phyloP scores from a whole-genome alignment of 92 coral and sea anemone species.

The Epizoanthus illoricatus region DNA sequence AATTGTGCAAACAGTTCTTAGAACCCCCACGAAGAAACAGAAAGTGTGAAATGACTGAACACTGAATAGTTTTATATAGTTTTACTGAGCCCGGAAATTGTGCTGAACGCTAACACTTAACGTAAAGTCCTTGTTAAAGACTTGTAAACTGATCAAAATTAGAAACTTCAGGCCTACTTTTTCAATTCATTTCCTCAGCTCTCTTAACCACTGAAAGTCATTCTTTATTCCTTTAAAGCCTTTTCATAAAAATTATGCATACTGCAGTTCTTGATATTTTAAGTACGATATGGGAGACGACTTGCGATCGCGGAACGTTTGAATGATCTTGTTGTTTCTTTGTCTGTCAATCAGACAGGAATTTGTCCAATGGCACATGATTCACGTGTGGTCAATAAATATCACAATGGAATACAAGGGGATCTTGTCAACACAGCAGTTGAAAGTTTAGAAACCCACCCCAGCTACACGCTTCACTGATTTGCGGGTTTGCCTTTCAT shows the following conservation, averaged over 20 bases:
- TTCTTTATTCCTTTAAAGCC: too few relatives aligned
- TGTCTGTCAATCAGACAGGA: constrained; percentile 77
- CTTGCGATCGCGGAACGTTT: constrained; percentile 33
- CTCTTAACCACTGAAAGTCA: not conserved
- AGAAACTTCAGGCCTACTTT: not conserved
- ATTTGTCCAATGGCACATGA: constrained; percentile 71
- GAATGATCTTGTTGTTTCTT: constrained; percentile 59
- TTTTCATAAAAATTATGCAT: not conserved
- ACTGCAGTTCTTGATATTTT: not conserved
- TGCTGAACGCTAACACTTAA: constrained; percentile 34
- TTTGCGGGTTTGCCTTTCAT: constrained; percentile 18
- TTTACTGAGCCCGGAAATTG: constrained; percentile 38
- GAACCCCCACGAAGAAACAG: constrained; percentile 44
- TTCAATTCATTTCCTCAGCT: constrained; percentile 17
- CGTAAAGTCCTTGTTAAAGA: constrained; percentile 35
- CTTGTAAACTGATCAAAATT: constrained; percentile 10
- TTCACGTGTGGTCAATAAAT: constrained; percentile 78
- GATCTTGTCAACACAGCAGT: constrained; percentile 26
- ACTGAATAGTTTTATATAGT: constrained; percentile 16
- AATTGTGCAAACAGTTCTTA: not conserved
- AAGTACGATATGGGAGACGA: not conserved
- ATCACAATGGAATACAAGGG: constrained; percentile 21
- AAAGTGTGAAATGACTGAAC: constrained; percentile 29
- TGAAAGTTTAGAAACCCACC: constrained; percentile 38
- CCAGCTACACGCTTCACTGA: constrained; percentile 30